Percentiles rank a stretch among this genome's conserved stretches.
Conservation (phyloP, 2,888 invertebrate genomes). For the Sminthurides aquaticus region DNA sequence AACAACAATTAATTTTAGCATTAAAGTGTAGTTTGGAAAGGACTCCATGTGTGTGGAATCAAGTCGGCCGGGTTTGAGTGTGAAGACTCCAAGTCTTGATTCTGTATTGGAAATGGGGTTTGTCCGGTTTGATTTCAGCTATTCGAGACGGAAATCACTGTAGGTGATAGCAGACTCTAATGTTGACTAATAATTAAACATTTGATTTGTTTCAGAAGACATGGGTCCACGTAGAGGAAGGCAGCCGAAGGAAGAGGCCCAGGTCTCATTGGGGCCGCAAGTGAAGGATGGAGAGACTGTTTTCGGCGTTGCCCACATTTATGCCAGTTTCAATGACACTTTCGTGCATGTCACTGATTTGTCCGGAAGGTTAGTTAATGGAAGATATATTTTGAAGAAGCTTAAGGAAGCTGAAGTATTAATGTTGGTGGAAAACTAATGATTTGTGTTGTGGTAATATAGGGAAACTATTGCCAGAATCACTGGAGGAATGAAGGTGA, state of each 20-base stretch:
- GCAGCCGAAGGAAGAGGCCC: conserved; percentile 92
- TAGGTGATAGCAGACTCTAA: too few relatives aligned
- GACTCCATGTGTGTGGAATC: too few relatives aligned
- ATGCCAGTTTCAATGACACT: conserved; percentile 99
- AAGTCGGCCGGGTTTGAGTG: too few relatives aligned
- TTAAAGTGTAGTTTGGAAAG: too few relatives aligned
- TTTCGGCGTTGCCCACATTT: conserved; percentile 98
- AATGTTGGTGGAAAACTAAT: not conserved
- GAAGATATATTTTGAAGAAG: not conserved
- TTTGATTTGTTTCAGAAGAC: not conserved
- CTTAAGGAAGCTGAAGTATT: not conserved
- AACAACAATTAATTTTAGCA: too few relatives aligned
- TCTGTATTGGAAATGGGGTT: too few relatives aligned
- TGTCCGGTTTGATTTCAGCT: too few relatives aligned
- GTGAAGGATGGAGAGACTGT: conserved; percentile 95
- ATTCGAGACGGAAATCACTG: too few relatives aligned
- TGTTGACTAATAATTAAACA: too few relatives aligned
- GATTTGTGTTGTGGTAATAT: not conserved
- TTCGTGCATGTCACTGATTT: conserved; percentile 99
- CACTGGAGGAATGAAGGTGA: conserved; percentile 55
- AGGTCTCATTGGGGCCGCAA: conserved; percentile 90
- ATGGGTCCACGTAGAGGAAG: conserved; percentile 99
- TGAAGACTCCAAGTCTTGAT: too few relatives aligned
- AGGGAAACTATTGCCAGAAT: conserved; percentile 29
- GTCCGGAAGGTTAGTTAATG: conserved; percentile 66